phyloP scores from a whole-genome alignment of 2,113 vertebrate species.

The Fregata magnificens region DNA sequence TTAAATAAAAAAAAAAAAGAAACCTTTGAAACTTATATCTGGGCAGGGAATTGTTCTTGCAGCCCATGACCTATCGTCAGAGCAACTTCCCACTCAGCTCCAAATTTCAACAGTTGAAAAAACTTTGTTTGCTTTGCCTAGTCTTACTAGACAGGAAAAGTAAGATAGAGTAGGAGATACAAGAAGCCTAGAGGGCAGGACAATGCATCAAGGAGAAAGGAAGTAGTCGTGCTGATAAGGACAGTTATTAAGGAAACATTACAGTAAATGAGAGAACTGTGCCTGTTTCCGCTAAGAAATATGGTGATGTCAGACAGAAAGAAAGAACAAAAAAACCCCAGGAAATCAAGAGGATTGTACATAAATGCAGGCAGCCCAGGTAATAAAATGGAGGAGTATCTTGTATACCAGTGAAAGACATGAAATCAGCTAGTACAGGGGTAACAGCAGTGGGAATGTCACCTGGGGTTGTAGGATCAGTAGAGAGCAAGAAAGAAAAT shows the following conservation, averaged over 20 bases:
- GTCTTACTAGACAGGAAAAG: background rate
- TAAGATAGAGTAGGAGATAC: background rate
- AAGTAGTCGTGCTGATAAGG: background rate
- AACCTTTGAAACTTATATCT: background rate
- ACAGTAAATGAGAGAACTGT: background rate
- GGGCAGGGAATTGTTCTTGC: background rate
- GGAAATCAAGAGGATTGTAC: background rate
- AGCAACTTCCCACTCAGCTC: background rate
- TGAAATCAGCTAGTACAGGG: background rate
- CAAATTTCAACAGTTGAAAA: background rate
- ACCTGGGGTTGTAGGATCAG: fast-evolving
- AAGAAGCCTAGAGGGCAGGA: background rate
- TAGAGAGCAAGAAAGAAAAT: background rate
- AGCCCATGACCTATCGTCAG: fast-evolving
- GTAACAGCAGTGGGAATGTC: background rate
- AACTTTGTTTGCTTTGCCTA: background rate
- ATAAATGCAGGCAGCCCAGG: background rate
- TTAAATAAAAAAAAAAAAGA: background rate
- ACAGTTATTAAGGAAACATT: background rate
- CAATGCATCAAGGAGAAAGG: background rate
- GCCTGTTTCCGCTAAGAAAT: background rate
- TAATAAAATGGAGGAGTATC: background rate
- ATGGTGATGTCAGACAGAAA: background rate
- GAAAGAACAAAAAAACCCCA: background rate
- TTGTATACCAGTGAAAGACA: background rate